These are phyloP conservation scores for Panurus biarmicus DNA, from an alignment of 2,113 vertebrate genomes.

Conservation along the genomic window DNA sequence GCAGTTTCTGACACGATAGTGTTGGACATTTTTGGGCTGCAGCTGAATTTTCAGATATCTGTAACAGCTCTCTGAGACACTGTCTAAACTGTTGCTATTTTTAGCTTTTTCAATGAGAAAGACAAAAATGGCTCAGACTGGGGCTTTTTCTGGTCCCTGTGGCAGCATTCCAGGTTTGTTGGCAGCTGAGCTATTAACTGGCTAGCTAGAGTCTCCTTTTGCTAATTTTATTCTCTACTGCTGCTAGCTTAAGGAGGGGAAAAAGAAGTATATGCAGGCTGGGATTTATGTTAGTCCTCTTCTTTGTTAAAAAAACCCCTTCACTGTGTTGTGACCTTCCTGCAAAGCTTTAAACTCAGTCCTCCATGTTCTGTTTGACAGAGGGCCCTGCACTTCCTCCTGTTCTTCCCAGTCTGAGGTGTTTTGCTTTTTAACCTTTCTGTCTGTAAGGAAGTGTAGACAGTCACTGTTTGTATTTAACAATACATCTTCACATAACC, in stretches of 20 bases:
- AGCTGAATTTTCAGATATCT: not conserved
- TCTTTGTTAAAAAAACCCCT: not conserved
- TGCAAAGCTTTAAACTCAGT: not conserved
- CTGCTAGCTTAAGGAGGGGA: not conserved
- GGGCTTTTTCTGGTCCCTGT: not conserved
- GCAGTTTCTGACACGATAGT: not conserved
- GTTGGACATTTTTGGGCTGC: not conserved
- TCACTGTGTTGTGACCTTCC: not conserved
- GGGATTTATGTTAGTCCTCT: not conserved
- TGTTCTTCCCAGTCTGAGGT: not conserved
- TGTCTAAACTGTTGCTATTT: conserved; percentile 12
- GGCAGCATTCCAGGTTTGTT: not conserved
- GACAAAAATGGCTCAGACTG: not conserved
- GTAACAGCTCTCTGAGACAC: not conserved
- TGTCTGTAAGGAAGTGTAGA: not conserved
- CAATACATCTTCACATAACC: not conserved
- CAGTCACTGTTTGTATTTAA: not conserved
- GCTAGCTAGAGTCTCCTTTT: not conserved
- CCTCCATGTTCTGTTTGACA: not conserved
- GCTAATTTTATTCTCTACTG: not conserved
- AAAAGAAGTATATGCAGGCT: not conserved
- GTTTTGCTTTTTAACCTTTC: not conserved
- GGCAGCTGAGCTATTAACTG: not conserved
- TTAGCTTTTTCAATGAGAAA: conserved; percentile 38
- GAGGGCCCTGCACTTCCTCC: not conserved